Conservation (phyloP, 2,888 invertebrate species). For the Drosophila quinaria region DNA sequence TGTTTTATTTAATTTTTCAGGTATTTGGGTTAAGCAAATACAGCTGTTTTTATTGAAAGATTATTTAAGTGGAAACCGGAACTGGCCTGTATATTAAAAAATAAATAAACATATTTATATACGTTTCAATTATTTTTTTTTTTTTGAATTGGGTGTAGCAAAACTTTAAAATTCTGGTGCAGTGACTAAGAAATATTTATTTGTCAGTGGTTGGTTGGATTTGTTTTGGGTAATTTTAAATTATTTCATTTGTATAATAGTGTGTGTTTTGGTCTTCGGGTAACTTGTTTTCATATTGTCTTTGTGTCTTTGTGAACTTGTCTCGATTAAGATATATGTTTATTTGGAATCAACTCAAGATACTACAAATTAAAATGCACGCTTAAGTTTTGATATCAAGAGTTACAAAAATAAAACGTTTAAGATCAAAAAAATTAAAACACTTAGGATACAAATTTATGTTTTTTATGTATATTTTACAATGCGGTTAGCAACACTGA, state of each 20-base stretch:
- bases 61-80: slow-evolving; percentile 9
- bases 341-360: slow-evolving; percentile 16
- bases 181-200: slow-evolving; percentile 41
- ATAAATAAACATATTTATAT: slow-evolving; percentile 36
- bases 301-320: slow-evolving; percentile 20
- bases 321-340: slow-evolving; percentile 9
- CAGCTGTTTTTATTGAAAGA: slow-evolving; percentile 1
- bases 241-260: slow-evolving; percentile 21
- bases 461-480: slow-evolving; percentile 54
- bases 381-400: slow-evolving; percentile 1
- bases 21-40: background rate
- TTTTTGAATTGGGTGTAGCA: slow-evolving; percentile 47
- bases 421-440: slow-evolving; percentile 27
- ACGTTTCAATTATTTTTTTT: slow-evolving; percentile 19
- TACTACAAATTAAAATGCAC: slow-evolving; percentile 55
- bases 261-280: slow-evolving; percentile 12
- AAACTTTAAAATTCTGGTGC: slow-evolving; percentile 53
- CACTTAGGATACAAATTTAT: slow-evolving; percentile 32
- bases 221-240: slow-evolving; percentile 1
- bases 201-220: slow-evolving; percentile 40
- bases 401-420: slow-evolving; percentile 4
- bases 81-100: slow-evolving; percentile 29
- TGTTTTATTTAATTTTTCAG: background rate
- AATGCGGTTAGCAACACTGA: slow-evolving; percentile 42
- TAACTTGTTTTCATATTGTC: slow-evolving; percentile 19